Evolutionary conservation across 2,888 invertebrate species (phyloP).

Genomic region (Sisyra terminalis): DNA sequence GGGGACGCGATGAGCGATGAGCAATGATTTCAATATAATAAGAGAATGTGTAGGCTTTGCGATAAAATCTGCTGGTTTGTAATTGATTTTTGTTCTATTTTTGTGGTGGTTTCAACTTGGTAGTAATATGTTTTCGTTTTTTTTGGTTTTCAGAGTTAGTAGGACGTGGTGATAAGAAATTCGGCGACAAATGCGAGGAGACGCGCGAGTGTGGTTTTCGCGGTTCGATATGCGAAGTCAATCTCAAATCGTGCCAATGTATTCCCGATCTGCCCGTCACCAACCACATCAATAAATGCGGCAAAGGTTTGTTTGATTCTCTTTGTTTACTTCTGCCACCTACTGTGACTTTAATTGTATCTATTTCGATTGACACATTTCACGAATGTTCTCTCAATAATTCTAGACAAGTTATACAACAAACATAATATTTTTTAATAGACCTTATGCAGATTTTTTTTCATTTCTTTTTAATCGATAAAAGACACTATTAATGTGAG

Average conservation of each 20-base stretch:
- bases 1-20: too few species aligned
- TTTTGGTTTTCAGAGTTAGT: constrained; percentile 30
- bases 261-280: constrained; percentile 54
- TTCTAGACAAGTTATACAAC: too few species aligned
- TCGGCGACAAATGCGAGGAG: constrained; percentile 57
- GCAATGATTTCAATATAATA: not conserved
- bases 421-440: too few species aligned
- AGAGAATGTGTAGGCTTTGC: too few species aligned
- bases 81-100: not conserved
- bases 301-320: constrained; percentile 46
- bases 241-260: constrained; percentile 54
- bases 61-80: not conserved
- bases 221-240: constrained; percentile 54
- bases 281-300: constrained; percentile 76
- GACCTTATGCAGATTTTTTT: too few species aligned
- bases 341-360: too few species aligned
- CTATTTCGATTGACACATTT: too few species aligned
- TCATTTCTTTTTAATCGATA: too few species aligned
- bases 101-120: too few species aligned
- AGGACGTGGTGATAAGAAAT: constrained; percentile 44
- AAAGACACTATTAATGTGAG: too few species aligned
- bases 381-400: too few species aligned
- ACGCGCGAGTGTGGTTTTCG: constrained; percentile 59
- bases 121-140: not conserved
- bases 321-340: too few species aligned